phyloP scores from a whole-genome alignment of 2,888 invertebrate genomes.

The Ectemnius lituratus region DNA sequence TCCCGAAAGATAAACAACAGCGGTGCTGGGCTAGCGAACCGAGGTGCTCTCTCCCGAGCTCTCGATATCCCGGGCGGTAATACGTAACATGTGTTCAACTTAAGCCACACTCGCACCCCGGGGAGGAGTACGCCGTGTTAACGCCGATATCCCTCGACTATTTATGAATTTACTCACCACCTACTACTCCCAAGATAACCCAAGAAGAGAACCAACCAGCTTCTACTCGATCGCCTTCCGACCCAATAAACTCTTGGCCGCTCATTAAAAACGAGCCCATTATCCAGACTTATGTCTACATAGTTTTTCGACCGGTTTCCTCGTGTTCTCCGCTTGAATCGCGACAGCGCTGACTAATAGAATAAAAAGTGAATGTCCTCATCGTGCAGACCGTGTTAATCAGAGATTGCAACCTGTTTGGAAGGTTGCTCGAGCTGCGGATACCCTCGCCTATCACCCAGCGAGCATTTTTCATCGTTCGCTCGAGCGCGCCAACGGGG shows the following conservation, averaged over 20 bases:
- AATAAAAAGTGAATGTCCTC: neutral
- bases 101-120: constrained; percentile 43
- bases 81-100: constrained; percentile 60
- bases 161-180: constrained; percentile 45
- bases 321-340: neutral
- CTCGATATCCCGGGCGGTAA: constrained; percentile 53
- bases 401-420: neutral
- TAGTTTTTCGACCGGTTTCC: neutral
- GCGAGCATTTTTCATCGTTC: constrained; percentile 53
- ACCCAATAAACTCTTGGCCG: neutral
- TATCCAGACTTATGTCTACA: neutral
- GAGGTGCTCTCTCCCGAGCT: constrained; percentile 14
- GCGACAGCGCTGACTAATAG: neutral
- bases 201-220: neutral
- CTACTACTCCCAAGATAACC: neutral
- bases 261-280: constrained; percentile 1
- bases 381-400: constrained; percentile 1
- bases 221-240: neutral
- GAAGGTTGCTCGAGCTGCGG: neutral
- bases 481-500: constrained; percentile 3
- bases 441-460: constrained; percentile 10
- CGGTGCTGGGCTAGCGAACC: constrained; percentile 34
- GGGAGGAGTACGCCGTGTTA: constrained; percentile 47
- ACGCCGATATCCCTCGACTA: constrained; percentile 45
- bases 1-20: constrained; percentile 61